Evolutionary conservation across 2,888 invertebrate species (phyloP), one percentile per base, ranked within the genome.

Genomic region (Oegoconia quadripuncta): DNA sequence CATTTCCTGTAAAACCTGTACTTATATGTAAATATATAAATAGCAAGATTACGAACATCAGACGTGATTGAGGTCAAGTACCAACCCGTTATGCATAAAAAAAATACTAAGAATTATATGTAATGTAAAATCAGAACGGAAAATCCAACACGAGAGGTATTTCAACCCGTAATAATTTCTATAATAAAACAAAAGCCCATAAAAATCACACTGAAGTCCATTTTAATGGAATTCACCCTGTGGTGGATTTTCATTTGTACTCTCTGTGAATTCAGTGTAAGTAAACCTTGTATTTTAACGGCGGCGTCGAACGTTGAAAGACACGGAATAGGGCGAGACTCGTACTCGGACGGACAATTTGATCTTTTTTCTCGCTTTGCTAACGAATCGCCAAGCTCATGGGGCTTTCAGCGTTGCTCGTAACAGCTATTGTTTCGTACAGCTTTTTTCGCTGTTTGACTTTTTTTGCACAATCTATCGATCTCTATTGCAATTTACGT

Each of bases 371-470:
- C 58, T 71, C 64, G 57, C 50, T 72, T 69, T 67, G 46, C 61
- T 64, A 70, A 68, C 72, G 72, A 70, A 70, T 74, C 69, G 22
- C 13, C 36, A 8, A 39, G 34, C 26, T 35, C 35, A 35, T 20
- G 34, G 35, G 62, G 64, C 65, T 72, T 68, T 74, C 69, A 73
- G 57, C 62, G 59, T 57, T 50, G 60, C 64, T 68, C 59, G 60
- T 54, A 64, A 56, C 59, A 52, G 58, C 66, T 68, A 72, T 74
- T 77, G 73, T 75, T 69, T 70, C 62, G 55, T 47, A 48, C 55
- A 52, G 39, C 56, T 55, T 63, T 66, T 65, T 62, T 58, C 42
- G 48, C 59, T 60, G 51, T 59, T 52, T 39, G 31, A 37, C 59
- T 67, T 71, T 69, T 63, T 55, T 64, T 61, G 50, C 46, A 55